Evolutionary conservation across 2,113 vertebrate species (phyloP).

Genomic region (Abramis brama): DNA sequence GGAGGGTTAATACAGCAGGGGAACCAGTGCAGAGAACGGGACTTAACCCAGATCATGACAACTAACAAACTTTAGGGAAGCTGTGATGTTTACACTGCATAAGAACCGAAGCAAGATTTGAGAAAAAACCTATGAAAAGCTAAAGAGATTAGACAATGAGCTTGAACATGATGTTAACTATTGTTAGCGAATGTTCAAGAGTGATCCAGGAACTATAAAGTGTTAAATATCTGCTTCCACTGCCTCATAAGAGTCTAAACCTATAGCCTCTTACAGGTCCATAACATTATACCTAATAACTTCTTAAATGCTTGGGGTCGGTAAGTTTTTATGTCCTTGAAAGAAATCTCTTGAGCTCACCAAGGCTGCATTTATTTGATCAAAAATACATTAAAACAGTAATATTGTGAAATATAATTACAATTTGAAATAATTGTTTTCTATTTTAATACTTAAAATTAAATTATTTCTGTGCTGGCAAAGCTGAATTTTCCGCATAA

Average conservation of each 20-base stretch:
- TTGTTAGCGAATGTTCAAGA: too few relatives aligned
- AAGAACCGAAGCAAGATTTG: too few relatives aligned
- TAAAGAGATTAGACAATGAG: not conserved
- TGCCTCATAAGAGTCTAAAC: not conserved
- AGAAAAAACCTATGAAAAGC: not conserved
- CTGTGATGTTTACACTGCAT: not conserved
- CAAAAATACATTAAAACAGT: not conserved
- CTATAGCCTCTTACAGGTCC: not conserved
- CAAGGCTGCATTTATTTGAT: not conserved
- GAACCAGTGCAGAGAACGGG: conserved; percentile 33
- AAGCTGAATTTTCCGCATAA: too few relatives aligned
- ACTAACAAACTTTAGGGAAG: not conserved
- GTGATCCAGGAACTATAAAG: too few relatives aligned
- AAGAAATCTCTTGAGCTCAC: not conserved
- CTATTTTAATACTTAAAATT: not conserved
- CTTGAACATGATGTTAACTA: not conserved
- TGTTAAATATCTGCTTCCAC: not conserved
- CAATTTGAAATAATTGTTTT: not conserved
- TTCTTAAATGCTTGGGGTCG: not conserved
- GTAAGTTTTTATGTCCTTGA: not conserved
- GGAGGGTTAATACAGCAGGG: conserved; percentile 36
- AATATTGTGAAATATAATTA: not conserved
- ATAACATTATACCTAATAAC: not conserved
- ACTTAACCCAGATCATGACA: conserved; percentile 26
- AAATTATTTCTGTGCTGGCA: too few relatives aligned